Base-by-base conservation (phyloP, 2,888 invertebrate species). In the Arrhopalites spinosus region DNA sequence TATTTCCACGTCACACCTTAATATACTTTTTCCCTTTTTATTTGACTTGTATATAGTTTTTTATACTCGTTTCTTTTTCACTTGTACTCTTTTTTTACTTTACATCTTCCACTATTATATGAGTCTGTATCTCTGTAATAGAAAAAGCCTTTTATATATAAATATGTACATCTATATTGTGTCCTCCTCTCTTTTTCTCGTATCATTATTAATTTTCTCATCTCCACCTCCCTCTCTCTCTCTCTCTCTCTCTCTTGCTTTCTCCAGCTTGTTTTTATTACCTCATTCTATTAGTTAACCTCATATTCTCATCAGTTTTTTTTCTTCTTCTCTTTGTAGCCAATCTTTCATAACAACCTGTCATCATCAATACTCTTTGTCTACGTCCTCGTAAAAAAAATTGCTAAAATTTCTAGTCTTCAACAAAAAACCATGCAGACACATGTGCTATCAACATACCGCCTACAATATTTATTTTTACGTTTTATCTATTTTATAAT, bases 1-100 rank as follows among this genome's bases (percentile, higher is more conserved):
- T 76, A 76, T 76, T 76, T 76, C 73, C 76, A 76, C 76, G 76
- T 76, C 76, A 76, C 73, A 76, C 73, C 76, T 76, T 78, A 73
- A 72, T 70, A 66, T 70, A 67, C 64, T 71, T 36, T n/a, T 50
- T 53, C 36, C 23, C 68, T 63, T 68, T 69, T 66, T 63, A 63
- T 17, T 63, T 15, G 7, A 63, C 17, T 29, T 29, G 15, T 20
- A 20, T 25, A 23, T 25, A 7, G 20, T 61, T 15, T 25, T 15
- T 2, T 53, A 20, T n/a, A 53, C 50, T 8, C 15, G 50, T 50
- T 2, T 50, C 50, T 50, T 50, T 50, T 15, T 17, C 3, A 2
- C 20, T 17, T 50, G 8, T 45, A 45, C 45, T 11, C 45, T 15
- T 15, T n/a, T n/a, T n/a, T n/a, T n/a, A n/a, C n/a, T n/a, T n/a